phyloP scores from a whole-genome alignment of 2,797 vertebrate species.

The Coilia nasus region DNA sequence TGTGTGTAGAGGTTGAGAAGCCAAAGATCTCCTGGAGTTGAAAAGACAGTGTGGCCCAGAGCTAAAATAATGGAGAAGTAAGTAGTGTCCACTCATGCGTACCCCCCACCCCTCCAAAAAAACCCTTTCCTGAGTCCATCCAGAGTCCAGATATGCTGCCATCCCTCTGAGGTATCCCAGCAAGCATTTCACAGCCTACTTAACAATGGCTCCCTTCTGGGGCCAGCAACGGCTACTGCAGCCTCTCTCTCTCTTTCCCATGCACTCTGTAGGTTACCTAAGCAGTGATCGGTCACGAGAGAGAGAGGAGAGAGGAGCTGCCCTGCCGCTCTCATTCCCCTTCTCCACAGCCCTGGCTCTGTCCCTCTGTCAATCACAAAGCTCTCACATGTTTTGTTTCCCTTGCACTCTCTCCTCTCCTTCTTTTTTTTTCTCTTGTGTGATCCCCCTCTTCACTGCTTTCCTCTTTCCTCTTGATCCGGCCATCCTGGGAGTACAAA shows the following conservation, averaged over 20 bases:
- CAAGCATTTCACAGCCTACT: constrained; percentile 75
- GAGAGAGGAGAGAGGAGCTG: background rate
- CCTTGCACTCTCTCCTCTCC: constrained; percentile 53
- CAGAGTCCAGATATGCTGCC: constrained; percentile 54
- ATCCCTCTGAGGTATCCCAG: constrained; percentile 59
- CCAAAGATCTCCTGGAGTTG: background rate
- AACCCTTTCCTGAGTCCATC: constrained; percentile 20
- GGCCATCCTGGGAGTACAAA: constrained; percentile 69
- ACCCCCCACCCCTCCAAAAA: constrained; percentile 48
- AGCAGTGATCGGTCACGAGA: constrained; percentile 2
- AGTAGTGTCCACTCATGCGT: constrained; percentile 63
- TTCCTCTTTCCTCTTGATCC: constrained; percentile 68
- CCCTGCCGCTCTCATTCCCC: constrained; percentile 42
- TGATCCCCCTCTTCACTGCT: constrained; percentile 59
- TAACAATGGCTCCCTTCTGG: constrained; percentile 58
- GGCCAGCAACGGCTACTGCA: background rate
- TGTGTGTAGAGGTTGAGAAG: background rate
- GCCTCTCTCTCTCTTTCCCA: background rate
- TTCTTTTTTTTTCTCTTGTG: constrained; percentile 30
- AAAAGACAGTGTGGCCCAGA: background rate
- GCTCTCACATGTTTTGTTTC: constrained; percentile 10
- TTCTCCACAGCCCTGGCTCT: constrained; percentile 31
- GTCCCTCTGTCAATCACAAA: background rate
- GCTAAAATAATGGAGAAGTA: background rate
- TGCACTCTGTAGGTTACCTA: background rate